Evolutionary conservation across 1,140 invertebrate species (phyloP), one percentile per base, ranked within the genome.

Genomic region (Zaprionus tsacasi): DNA sequence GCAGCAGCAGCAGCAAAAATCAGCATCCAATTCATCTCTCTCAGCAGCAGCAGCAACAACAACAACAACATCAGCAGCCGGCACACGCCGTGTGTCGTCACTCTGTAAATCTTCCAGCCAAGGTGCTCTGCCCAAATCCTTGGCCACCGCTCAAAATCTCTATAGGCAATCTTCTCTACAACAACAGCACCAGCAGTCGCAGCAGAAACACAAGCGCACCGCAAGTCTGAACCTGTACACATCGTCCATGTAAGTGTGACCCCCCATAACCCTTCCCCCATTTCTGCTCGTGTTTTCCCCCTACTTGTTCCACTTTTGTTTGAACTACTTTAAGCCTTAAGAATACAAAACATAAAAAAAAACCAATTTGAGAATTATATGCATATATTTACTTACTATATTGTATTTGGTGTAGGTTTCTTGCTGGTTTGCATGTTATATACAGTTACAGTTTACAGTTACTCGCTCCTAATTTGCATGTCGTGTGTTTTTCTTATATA

Each of bases 181-280:
- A 35, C 76, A 70, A 55, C 79, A 69, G 6, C 71, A 70, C 0
- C 72, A 75, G 36, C 65, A 75, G 15, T 61, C 66, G 54, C 75
- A 81, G 40, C 75, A 79, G 8, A 80, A 70, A 48, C 83, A 88
- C 55, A 88, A 88, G 67, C 83, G 83, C 65, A 88, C 83, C 55
- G 80, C 78, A 68, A 88, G 83, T 66, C 72, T 88, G 25, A 88
- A 83, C 55, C 30, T 75, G 17, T 40, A 73, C 54, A 67, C 67
- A 61, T 63, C 81, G 78, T 69, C 82, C 81, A 88, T 88, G 83
- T 88, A 71, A 88, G 83, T 89, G n/a, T 89, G n/a, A 60, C 38
- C 38, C 25, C 21, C 12, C 21, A n/a, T 27, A 6, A 13, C 10
- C 65, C 12, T 43, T 25, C 54, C 35, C 33, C 4, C 48, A 21